Conservation (phyloP, 2,888 invertebrate species). For the Nebria brevicollis region DNA sequence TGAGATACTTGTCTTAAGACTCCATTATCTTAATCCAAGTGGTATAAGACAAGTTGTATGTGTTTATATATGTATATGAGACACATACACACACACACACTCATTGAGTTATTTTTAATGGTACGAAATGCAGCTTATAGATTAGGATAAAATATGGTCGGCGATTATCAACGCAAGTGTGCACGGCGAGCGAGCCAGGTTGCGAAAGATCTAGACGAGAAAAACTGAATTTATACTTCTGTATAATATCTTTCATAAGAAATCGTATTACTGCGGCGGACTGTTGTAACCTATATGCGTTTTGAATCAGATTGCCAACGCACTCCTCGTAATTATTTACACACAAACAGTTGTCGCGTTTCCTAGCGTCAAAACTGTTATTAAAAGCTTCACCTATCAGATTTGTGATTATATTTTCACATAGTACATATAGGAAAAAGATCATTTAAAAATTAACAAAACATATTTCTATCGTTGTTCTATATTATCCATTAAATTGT, state of each 20-base stretch:
- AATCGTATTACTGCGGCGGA: not conserved
- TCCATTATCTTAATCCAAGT: not conserved
- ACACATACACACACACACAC: not conserved
- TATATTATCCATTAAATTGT: too few relatives aligned
- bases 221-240: slow-evolving; percentile 15
- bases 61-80: not conserved
- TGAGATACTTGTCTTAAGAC: not conserved
- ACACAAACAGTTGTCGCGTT: slow-evolving; percentile 4
- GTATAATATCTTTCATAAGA: slow-evolving; percentile 7
- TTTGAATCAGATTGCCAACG: slow-evolving; percentile 7
- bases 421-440: too few relatives aligned
- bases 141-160: slow-evolving; percentile 16
- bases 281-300: slow-evolving; percentile 16
- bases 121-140: slow-evolving; percentile 12
- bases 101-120: slow-evolving; percentile 5
- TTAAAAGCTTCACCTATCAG: not conserved
- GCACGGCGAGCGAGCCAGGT: slow-evolving; percentile 4
- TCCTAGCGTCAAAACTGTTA: slow-evolving; percentile 6
- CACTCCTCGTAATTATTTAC: slow-evolving; percentile 3
- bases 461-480: too few relatives aligned
- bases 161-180: slow-evolving; percentile 2
- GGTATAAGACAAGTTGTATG: not conserved
- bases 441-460: too few relatives aligned
- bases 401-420: too few relatives aligned
- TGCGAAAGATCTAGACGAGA: slow-evolving; percentile 7